Conservation (phyloP, 2,113 vertebrate genomes). For the Cochlearius cochlearius region DNA sequence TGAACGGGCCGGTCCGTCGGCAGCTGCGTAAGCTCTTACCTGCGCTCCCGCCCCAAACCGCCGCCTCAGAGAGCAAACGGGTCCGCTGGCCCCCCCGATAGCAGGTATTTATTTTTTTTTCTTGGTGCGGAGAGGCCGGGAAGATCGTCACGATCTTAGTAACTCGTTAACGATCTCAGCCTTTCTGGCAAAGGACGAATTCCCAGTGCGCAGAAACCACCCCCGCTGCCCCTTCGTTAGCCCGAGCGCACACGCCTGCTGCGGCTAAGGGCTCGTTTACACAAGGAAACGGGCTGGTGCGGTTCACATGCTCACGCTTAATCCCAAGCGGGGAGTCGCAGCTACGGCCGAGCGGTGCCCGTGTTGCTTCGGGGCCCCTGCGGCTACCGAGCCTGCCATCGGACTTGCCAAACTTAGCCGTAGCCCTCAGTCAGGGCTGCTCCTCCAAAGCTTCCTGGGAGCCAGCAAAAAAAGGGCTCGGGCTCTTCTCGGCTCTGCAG, state of each 20-base stretch:
- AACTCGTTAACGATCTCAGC: neutral
- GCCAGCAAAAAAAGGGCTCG: neutral
- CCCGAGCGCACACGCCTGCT: neutral
- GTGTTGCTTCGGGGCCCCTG: neutral
- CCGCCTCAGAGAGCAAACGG: neutral
- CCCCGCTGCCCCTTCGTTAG: neutral
- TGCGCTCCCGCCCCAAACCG: no score
- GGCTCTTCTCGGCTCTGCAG: neutral
- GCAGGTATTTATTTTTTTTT: neutral
- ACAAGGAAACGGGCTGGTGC: neutral
- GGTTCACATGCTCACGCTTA: neutral
- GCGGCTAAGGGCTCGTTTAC: neutral
- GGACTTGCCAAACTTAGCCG: neutral
- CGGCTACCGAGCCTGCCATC: neutral
- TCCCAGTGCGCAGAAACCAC: neutral
- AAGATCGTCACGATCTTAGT: no score
- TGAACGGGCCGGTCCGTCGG: neutral
- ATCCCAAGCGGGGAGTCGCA: fast-evolving
- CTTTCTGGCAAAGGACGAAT: neutral
- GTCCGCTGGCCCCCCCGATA: no score
- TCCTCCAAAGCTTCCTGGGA: neutral
- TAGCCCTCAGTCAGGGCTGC: neutral
- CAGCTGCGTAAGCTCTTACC: neutral
- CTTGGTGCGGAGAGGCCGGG: neutral
- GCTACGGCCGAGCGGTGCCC: fast-evolving